Conservation (phyloP, 2,797 vertebrate genomes). For the Dryobates pubescens region DNA sequence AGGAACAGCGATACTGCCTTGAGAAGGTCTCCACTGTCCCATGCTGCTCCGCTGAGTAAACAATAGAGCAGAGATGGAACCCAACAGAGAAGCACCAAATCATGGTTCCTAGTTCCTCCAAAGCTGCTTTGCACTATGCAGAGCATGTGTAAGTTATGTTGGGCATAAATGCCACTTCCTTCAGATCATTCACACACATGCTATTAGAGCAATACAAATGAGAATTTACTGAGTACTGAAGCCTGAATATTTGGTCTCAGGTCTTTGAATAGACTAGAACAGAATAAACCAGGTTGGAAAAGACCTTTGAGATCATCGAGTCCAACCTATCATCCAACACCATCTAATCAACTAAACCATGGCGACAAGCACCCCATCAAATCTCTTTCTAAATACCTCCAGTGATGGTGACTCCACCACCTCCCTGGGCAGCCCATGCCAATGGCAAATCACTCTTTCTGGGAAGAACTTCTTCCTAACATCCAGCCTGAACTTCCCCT, state of each 20-base stretch:
- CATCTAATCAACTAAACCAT: too few relatives aligned
- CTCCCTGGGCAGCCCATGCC: too few relatives aligned
- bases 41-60: background rate
- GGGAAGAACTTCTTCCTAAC: too few relatives aligned
- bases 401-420: too few relatives aligned
- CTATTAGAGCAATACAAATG: background rate
- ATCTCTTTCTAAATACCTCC: too few relatives aligned
- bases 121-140: background rate
- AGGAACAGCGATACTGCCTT: background rate
- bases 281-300: too few relatives aligned
- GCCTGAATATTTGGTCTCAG: background rate
- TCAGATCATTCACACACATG: background rate
- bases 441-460: too few relatives aligned
- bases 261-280: background rate
- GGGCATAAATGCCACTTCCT: background rate
- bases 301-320: too few relatives aligned
- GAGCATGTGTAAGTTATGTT: fast-evolving
- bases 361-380: too few relatives aligned
- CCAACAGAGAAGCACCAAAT: background rate
- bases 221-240: background rate
- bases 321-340: too few relatives aligned
- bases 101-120: background rate
- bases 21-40: background rate
- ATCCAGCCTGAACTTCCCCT: too few relatives aligned
- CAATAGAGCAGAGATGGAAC: background rate